Evolutionary conservation across 2,113 vertebrate genomes (phyloP).

Genomic region (Corythornis vintsioides): DNA sequence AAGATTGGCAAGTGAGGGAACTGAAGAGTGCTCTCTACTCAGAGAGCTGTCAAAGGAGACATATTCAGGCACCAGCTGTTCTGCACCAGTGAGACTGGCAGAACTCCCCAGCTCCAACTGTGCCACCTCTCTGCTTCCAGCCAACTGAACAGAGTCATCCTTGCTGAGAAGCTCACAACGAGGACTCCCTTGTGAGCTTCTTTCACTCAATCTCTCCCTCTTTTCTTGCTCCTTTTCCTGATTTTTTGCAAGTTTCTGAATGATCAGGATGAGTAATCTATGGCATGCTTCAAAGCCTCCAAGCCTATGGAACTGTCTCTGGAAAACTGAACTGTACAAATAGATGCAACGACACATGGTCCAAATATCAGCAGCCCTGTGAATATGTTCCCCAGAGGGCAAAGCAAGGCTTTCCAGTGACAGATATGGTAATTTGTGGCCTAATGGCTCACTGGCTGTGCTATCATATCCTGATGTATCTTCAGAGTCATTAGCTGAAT

Average conservation of each 20-base stretch:
- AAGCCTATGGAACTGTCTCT: slow-evolving; percentile 90
- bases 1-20: not conserved
- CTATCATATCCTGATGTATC: slow-evolving; percentile 97
- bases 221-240: slow-evolving; percentile 69
- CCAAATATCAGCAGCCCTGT: slow-evolving; percentile 91
- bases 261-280: slow-evolving; percentile 87
- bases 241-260: slow-evolving; percentile 80
- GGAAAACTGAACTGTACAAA: slow-evolving; percentile 85
- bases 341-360: slow-evolving; percentile 87
- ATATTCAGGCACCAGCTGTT: not conserved
- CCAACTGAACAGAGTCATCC: slow-evolving; percentile 11
- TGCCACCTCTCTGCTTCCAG: not conserved
- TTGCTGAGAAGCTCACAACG: not conserved
- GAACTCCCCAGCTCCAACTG: not conserved
- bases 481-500: slow-evolving; percentile 91
- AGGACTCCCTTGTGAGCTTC: not conserved
- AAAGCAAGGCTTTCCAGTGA: slow-evolving; percentile 86
- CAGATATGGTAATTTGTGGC: slow-evolving; percentile 80
- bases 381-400: slow-evolving; percentile 85
- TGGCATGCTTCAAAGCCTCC: slow-evolving; percentile 90
- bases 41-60: not conserved
- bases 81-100: not conserved
- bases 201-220: slow-evolving; percentile 19
- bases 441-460: slow-evolving; percentile 88
- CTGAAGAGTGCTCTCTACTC: not conserved